phyloP scores from a whole-genome alignment of 2,888 invertebrate species.

The Argynnis bischoffii region DNA sequence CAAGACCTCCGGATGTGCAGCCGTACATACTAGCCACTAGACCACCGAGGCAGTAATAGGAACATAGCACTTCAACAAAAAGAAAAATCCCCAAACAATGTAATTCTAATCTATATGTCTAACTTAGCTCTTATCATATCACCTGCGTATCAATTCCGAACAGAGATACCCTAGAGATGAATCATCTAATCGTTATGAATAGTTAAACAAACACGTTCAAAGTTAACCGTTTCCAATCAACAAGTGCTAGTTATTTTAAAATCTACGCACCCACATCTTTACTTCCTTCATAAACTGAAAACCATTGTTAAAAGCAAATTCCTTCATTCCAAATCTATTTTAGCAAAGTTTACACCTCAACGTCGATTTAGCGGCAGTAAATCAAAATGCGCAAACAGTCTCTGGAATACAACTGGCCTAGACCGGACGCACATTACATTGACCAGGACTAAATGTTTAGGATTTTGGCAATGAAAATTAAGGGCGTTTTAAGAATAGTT shows the following conservation, averaged over 20 bases:
- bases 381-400: slow-evolving; percentile 50
- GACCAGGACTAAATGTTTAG: slow-evolving; percentile 4
- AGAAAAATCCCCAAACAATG: too few relatives aligned
- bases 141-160: too few relatives aligned
- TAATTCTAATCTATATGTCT: too few relatives aligned
- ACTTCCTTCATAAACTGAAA: slow-evolving; percentile 16
- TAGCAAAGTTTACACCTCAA: slow-evolving; percentile 49
- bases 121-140: too few relatives aligned
- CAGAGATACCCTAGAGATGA: too few relatives aligned
- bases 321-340: slow-evolving; percentile 48
- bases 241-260: neutral
- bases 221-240: neutral
- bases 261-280: slow-evolving; percentile 4
- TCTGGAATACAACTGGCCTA: slow-evolving; percentile 25
- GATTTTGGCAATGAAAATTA: neutral
- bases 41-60: too few relatives aligned
- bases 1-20: too few relatives aligned
- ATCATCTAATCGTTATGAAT: too few relatives aligned
- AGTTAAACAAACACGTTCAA: too few relatives aligned
- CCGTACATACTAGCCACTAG: too few relatives aligned
- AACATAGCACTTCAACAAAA: too few relatives aligned
- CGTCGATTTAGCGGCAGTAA: slow-evolving; percentile 53
- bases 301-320: slow-evolving; percentile 36
- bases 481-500: neutral
- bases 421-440: slow-evolving; percentile 5